These are phyloP conservation scores for Microtus ochrogaster DNA, from an alignment of 2,113 vertebrate genomes.

Conservation along the genomic window DNA sequence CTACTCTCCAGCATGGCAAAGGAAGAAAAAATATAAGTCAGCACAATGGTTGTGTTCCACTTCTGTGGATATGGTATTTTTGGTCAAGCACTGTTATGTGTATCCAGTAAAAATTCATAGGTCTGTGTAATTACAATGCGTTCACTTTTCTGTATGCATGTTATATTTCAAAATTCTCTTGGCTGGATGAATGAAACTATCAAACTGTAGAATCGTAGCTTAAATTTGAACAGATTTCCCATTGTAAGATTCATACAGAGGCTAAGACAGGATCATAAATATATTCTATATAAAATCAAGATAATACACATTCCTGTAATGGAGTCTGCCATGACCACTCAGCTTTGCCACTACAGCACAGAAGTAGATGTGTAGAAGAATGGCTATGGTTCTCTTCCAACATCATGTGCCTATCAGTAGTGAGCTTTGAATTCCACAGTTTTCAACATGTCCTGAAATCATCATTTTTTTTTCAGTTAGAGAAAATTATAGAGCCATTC, in stretches of 20 bases:
- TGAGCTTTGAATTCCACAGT: neutral
- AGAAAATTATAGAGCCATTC: neutral
- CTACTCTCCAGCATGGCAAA: neutral
- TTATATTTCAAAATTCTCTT: constrained; percentile 24
- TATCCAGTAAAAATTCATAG: neutral
- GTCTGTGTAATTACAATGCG: neutral
- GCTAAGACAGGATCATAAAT: constrained; percentile 1
- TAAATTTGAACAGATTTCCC: constrained; percentile 31
- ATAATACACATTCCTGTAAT: neutral
- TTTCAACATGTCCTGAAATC: constrained; percentile 23
- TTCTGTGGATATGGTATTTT: neutral
- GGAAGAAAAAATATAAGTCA: neutral
- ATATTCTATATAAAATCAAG: neutral
- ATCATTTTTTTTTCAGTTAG: neutral
- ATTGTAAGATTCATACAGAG: neutral
- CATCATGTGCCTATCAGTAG: neutral
- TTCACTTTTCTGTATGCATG: neutral
- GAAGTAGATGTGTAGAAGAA: neutral
- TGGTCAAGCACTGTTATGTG: neutral
- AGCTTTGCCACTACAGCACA: neutral
- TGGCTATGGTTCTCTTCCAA: neutral
- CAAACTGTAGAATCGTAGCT: neutral
- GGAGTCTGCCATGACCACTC: neutral
- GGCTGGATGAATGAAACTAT: neutral
- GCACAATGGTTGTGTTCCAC: neutral